Evolutionary conservation across 2,113 vertebrate genomes (phyloP).

Genomic region (Arvicanthis niloticus): DNA sequence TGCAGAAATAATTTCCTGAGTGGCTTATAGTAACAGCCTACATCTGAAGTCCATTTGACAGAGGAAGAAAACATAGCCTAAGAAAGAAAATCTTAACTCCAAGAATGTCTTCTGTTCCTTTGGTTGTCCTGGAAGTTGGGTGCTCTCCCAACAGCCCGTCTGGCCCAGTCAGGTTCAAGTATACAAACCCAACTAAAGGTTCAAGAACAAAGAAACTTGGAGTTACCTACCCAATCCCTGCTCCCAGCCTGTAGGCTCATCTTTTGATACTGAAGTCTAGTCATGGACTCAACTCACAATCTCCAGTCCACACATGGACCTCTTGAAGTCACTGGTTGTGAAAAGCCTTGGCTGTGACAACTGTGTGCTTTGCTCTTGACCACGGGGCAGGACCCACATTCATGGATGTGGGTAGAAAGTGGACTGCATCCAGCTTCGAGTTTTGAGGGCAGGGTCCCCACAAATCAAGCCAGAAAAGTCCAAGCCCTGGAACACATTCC

Average conservation of each 20-base stretch:
- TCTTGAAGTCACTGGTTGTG: not conserved
- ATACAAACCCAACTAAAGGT: fast-evolving
- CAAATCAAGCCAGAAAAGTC: not conserved
- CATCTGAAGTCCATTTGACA: not conserved
- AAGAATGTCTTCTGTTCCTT: not conserved
- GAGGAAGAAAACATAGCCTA: not conserved
- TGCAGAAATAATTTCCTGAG: not conserved
- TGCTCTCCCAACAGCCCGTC: not conserved
- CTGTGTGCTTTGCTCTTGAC: not conserved
- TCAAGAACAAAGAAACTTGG: not conserved
- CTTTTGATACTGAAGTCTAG: not conserved
- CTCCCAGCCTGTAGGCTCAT: not conserved
- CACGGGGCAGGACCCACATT: too few relatives aligned
- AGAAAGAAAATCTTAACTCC: not conserved
- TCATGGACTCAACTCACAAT: not conserved
- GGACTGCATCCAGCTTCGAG: fast-evolving
- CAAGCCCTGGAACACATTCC: not conserved
- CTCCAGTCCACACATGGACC: not conserved
- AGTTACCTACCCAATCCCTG: not conserved
- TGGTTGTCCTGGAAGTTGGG: not conserved
- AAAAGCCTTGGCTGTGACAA: not conserved
- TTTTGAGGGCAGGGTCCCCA: not conserved
- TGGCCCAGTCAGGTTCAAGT: not conserved
- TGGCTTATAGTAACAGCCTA: not conserved
- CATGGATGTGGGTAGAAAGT: not conserved